Evolutionary conservation across 1,140 invertebrate species (phyloP).

Genomic region (Drosophila trapezifrons): DNA sequence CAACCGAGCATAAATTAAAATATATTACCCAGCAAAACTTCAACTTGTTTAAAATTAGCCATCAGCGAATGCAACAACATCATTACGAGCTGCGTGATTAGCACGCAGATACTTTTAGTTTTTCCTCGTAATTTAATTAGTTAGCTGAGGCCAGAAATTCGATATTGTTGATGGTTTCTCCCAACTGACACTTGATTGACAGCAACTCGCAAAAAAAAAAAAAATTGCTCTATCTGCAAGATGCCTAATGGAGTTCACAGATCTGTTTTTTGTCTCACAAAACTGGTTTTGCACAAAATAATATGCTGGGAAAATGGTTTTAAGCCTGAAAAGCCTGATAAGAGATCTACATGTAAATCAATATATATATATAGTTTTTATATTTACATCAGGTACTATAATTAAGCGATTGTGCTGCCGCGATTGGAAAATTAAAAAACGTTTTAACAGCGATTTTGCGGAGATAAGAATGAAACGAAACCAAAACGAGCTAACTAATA

Average conservation of each 20-base stretch:
- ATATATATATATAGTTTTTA: conserved; percentile 11
- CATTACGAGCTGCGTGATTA: conserved; percentile 45
- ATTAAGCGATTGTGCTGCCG: conserved; percentile 69
- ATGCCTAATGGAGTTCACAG: conserved; percentile 43
- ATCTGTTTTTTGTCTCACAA: conserved; percentile 24
- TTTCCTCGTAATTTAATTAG: conserved; percentile 80
- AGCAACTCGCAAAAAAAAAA: conserved; percentile 67
- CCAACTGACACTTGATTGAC: conserved; percentile 82
- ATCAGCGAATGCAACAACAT: conserved; percentile 33
- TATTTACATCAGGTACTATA: conserved; percentile 59
- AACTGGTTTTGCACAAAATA: conserved; percentile 27
- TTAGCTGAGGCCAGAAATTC: conserved; percentile 80
- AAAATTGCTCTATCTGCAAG: conserved; percentile 7
- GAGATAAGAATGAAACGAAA: conserved; percentile 59
- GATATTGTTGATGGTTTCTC: conserved; percentile 79
- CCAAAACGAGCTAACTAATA: conserved; percentile 38
- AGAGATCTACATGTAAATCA: conserved; percentile 38
- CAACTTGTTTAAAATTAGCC: conserved; percentile 73
- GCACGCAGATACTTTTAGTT: conserved; percentile 42
- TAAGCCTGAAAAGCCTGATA: conserved; percentile 29
- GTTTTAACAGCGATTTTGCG: conserved; percentile 69
- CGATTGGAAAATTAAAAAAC: conserved; percentile 79
- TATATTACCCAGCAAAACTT: conserved; percentile 66
- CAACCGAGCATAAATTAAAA: conserved; percentile 79
- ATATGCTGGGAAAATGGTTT: conserved; percentile 42